Conservation (phyloP, 2,888 invertebrate genomes). For the Heliconius aoede region DNA sequence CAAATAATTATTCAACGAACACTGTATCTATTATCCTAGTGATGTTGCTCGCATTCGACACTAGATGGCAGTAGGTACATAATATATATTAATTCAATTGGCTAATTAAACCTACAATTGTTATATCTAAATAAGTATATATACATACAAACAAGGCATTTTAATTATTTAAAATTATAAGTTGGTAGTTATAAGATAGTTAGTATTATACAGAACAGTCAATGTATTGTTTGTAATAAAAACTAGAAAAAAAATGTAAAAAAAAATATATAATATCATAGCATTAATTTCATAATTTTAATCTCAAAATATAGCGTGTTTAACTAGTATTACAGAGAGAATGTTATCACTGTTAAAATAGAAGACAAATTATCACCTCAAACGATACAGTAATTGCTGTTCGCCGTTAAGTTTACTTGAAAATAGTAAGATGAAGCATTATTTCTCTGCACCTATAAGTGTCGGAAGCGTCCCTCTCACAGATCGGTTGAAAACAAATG, state of each 20-base stretch:
- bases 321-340: background rate
- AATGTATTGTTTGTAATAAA: background rate
- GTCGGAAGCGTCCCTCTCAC: constrained; percentile 43
- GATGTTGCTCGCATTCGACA: background rate
- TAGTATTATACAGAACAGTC: background rate
- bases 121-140: background rate
- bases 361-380: constrained; percentile 26
- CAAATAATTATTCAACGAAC: background rate
- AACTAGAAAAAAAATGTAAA: background rate
- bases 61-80: constrained; percentile 10
- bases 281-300: background rate
- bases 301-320: background rate
- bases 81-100: background rate
- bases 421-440: constrained; percentile 25
- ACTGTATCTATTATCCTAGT: background rate
- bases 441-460: constrained; percentile 31
- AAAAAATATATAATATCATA: background rate
- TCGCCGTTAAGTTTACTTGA: constrained; percentile 6
- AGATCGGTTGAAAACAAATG: constrained; percentile 47
- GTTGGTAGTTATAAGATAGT: background rate
- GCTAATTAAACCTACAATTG: constrained; percentile 7
- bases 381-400: constrained; percentile 10
- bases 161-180: background rate
- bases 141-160: background rate
- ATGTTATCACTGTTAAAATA: background rate